Evolutionary conservation across 2,888 invertebrate genomes (phyloP).

Genomic region (Meliscaeva auricollis): DNA sequence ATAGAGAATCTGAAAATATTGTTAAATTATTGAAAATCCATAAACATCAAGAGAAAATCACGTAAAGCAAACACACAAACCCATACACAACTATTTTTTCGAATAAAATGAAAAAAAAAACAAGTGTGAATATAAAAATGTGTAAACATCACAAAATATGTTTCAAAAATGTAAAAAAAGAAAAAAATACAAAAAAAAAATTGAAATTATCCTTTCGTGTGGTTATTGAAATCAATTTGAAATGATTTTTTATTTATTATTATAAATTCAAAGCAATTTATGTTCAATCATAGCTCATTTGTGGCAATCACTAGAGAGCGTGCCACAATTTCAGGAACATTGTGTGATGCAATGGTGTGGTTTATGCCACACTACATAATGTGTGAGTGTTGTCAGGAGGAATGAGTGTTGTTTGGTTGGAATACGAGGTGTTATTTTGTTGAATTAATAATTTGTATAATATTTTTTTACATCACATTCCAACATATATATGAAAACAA

Average conservation of each 20-base stretch:
- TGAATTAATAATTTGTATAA: constrained; percentile 26
- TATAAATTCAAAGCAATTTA: constrained; percentile 41
- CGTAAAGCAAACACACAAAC: neutral
- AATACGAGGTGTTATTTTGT: constrained; percentile 33
- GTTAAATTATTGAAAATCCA: constrained; percentile 17
- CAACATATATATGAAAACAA: neutral
- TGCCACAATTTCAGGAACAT: constrained; percentile 11
- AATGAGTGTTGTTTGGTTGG: neutral
- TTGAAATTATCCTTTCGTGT: constrained; percentile 24
- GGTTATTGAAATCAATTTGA: constrained; percentile 27
- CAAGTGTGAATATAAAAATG: constrained; percentile 33
- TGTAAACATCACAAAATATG: constrained; percentile 20
- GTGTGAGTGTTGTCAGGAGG: neutral
- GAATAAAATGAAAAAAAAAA: neutral
- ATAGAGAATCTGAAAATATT: neutral
- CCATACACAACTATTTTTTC: neutral
- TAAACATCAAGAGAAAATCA: neutral
- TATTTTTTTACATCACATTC: neutral
- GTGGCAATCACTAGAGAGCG: constrained; percentile 40
- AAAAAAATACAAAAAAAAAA: neutral
- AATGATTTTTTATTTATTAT: constrained; percentile 36
- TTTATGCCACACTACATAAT: neutral
- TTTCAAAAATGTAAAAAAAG: neutral
- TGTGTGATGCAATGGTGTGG: neutral
- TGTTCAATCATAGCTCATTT: constrained; percentile 60